phyloP scores from a whole-genome alignment of 2,888 invertebrate genomes.

The Scaptomyza cyrtandrae region DNA sequence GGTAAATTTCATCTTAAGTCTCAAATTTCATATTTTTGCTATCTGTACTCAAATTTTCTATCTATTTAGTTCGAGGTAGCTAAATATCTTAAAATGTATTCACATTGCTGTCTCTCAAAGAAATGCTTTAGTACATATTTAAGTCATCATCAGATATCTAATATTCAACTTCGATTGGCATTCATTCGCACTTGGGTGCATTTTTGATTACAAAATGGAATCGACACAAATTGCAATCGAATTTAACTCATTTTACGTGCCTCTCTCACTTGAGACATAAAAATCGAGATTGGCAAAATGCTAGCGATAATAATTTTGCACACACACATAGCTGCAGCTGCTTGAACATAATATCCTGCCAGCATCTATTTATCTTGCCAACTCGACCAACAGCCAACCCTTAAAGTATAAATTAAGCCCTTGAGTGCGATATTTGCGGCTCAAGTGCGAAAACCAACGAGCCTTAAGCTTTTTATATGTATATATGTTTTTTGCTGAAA shows the following conservation, averaged over 20 bases:
- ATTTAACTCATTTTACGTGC: slow-evolving; percentile 41
- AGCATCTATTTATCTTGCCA: slow-evolving; percentile 74
- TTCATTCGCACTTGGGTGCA: slow-evolving; percentile 44
- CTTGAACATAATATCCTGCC: slow-evolving; percentile 65
- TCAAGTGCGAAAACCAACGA: slow-evolving; percentile 62
- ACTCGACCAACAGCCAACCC: slow-evolving; percentile 19
- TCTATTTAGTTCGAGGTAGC: not conserved
- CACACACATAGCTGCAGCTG: slow-evolving; percentile 61
- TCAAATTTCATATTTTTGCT: not conserved
- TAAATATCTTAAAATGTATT: no score
- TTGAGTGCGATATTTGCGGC: slow-evolving; percentile 77
- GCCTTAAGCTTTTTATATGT: slow-evolving; percentile 65
- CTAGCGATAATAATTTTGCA: slow-evolving; percentile 67
- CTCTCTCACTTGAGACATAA: slow-evolving; percentile 68
- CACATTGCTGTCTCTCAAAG: not conserved
- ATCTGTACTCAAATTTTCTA: not conserved
- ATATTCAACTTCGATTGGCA: slow-evolving; percentile 36
- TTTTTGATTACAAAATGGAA: not conserved
- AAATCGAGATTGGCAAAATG: slow-evolving; percentile 57
- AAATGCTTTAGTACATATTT: no score
- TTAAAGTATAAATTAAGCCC: slow-evolving; percentile 64
- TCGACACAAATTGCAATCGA: slow-evolving; percentile 19
- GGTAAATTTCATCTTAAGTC: not conserved
- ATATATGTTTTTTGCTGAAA: slow-evolving; percentile 35
- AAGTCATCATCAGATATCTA: not conserved